Conservation (phyloP, 2,113 vertebrate genomes). For the Gila orcuttii region DNA sequence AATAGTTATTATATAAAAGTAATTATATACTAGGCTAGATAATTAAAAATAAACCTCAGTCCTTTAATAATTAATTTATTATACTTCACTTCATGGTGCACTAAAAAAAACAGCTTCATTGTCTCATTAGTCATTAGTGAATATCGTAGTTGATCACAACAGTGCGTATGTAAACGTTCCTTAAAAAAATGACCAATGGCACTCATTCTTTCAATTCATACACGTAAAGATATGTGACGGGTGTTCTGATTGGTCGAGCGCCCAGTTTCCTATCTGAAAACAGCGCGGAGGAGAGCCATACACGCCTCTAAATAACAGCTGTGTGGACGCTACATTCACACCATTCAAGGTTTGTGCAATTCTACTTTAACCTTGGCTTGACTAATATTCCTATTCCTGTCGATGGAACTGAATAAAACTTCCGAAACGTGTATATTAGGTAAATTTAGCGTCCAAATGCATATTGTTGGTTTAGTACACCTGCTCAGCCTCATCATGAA, state of each 20-base stretch:
- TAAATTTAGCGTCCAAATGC: background rate
- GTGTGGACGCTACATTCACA: slow-evolving; percentile 49
- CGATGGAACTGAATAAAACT: background rate
- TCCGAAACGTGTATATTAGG: background rate
- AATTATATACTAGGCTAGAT: too few relatives aligned
- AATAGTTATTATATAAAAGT: too few relatives aligned
- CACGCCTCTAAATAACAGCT: slow-evolving; percentile 44
- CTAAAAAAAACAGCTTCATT: background rate
- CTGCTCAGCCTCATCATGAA: background rate
- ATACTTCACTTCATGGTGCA: background rate
- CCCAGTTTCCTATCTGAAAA: slow-evolving; percentile 35
- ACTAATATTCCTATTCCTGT: background rate
- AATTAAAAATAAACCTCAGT: too few relatives aligned
- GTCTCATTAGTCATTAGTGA: background rate
- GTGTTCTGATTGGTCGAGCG: slow-evolving; percentile 66
- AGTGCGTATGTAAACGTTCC: background rate
- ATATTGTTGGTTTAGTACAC: background rate
- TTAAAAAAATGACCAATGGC: slow-evolving; percentile 62
- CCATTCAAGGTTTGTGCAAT: slow-evolving; percentile 66
- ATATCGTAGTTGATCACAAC: background rate
- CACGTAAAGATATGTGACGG: slow-evolving; percentile 29
- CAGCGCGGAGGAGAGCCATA: slow-evolving; percentile 18
- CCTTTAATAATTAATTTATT: background rate
- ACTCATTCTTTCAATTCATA: slow-evolving; percentile 51
- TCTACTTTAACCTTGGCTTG: background rate